Percentiles rank a stretch among this genome's conserved stretches.
Conservation (phyloP, 2,797 vertebrate genomes). For the Tapirus indicus region DNA sequence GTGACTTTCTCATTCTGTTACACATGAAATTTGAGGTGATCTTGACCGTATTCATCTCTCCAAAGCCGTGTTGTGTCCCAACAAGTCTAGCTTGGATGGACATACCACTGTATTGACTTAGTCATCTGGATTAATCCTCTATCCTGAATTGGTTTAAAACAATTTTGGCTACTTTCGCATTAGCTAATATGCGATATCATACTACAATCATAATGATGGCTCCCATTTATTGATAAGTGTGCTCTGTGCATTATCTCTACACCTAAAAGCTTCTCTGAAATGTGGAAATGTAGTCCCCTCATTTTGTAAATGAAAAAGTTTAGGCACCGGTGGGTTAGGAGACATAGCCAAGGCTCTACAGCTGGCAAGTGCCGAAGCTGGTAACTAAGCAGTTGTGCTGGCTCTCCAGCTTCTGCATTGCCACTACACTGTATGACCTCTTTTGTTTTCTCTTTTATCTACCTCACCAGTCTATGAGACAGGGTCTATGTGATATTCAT, state of each 20-base stretch:
- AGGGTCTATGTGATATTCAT: not conserved
- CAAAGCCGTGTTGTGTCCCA: not conserved
- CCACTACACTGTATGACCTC: fast-evolving
- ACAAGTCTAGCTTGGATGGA: not conserved
- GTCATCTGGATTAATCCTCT: not conserved
- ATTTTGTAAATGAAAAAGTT: not conserved
- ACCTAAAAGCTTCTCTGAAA: constrained; percentile 43
- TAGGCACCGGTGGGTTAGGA: not conserved
- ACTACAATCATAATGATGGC: not conserved
- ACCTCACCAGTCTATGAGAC: not conserved
- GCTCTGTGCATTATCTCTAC: not conserved
- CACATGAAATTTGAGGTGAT: not conserved
- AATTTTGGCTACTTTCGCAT: not conserved
- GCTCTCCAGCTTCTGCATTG: not conserved
- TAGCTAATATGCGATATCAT: not conserved
- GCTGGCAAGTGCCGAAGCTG: not conserved
- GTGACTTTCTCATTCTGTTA: not conserved
- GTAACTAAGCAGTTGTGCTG: too few relatives aligned
- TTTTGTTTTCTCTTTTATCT: not conserved
- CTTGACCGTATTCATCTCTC: not conserved
- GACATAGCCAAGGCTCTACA: not conserved
- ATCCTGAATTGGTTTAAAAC: not conserved
- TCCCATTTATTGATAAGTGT: not conserved
- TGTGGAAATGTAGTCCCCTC: not conserved
- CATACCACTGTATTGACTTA: not conserved